These are phyloP conservation scores for Caenorhabditis uteleia DNA, from an alignment of 2,888 invertebrate genomes.

Conservation along the genomic window DNA sequence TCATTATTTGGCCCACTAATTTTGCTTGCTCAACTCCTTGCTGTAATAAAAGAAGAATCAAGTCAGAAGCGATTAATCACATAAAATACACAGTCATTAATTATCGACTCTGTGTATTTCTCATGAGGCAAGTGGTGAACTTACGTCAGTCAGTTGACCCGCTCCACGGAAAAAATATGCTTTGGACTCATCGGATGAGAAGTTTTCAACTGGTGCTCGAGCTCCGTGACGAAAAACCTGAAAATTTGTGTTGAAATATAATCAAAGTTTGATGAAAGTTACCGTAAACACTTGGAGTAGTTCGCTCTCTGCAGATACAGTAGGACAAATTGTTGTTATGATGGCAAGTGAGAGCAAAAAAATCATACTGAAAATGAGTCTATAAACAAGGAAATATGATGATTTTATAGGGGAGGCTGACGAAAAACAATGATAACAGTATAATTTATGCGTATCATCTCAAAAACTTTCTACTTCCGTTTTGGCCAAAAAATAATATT, in stretches of 20 bases:
- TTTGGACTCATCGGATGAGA: slow-evolving; percentile 36
- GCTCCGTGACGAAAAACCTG: slow-evolving; percentile 49
- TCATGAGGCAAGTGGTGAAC: too few relatives aligned
- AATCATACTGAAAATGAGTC: too few relatives aligned
- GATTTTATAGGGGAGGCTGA: too few relatives aligned
- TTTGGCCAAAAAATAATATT: too few relatives aligned
- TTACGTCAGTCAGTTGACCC: slow-evolving; percentile 46
- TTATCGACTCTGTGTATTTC: too few relatives aligned
- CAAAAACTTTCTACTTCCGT: too few relatives aligned
- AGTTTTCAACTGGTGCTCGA: slow-evolving; percentile 36
- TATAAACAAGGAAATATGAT: too few relatives aligned
- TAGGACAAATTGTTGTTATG: background rate
- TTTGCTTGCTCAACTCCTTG: slow-evolving; percentile 32
- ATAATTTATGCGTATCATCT: too few relatives aligned
- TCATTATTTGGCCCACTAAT: slow-evolving; percentile 29
- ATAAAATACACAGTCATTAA: slow-evolving; percentile 20
- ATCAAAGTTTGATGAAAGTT: background rate
- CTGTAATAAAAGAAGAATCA: slow-evolving; percentile 31
- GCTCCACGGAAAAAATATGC: slow-evolving; percentile 39
- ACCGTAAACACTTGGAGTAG: slow-evolving; percentile 28
- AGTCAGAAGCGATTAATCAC: slow-evolving; percentile 9
- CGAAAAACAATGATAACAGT: too few relatives aligned
- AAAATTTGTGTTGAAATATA: background rate
- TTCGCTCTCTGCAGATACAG: slow-evolving; percentile 2
- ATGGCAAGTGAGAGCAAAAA: slow-evolving; percentile 11